Evolutionary conservation across 2,888 invertebrate genomes (phyloP), one percentile per base, ranked within the genome.

Genomic region (Dicyrtomina minuta): DNA sequence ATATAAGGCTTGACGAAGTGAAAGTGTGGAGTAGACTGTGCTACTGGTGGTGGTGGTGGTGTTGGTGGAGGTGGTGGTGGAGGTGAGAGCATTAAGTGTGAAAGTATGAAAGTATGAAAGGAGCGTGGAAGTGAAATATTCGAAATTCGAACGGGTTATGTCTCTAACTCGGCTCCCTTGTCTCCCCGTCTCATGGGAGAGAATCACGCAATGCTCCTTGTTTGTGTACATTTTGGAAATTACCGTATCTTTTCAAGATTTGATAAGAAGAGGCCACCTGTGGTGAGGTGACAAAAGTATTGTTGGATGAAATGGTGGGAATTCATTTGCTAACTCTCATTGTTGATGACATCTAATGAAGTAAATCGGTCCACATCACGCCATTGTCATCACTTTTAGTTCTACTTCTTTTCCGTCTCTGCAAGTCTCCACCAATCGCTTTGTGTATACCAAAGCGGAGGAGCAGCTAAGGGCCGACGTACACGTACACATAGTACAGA

Each of bases 241-340:
- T 17, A 65, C 22, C 41, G 39, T 41, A 33, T 65, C 65, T 65
- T 55, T 65, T 65, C 41, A 70, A 39, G 55, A 49, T 62, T 67
- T 67, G 68, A 68, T 62, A 67, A 70, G 67, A 67, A 58, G 39
- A 67, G 66, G 60, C 67, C 67, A 49, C 71, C 17, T 65, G 69
- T 41, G 55, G 72, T 39, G 70, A 49, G 49, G 51, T 41, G 65
- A 72, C 71, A 73, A 73, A 68, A 64, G 67, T 60, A 70, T 68
- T 68, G 68, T 70, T 72, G 72, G 68, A 66, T 58, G 70, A 66
- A 72, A 65, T 66, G 70, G 68, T 72, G 72, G 70, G 72, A 72
- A 72, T 68, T 59, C 44, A 33, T 62, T 62, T 64, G 43, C 17
- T 22, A 41, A 43, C 55, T 67, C 62, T 67, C 68, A 59, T 68